These are phyloP conservation scores for Parnassius mnemosyne DNA, from an alignment of 2,888 invertebrate species.

Conservation along the genomic window DNA sequence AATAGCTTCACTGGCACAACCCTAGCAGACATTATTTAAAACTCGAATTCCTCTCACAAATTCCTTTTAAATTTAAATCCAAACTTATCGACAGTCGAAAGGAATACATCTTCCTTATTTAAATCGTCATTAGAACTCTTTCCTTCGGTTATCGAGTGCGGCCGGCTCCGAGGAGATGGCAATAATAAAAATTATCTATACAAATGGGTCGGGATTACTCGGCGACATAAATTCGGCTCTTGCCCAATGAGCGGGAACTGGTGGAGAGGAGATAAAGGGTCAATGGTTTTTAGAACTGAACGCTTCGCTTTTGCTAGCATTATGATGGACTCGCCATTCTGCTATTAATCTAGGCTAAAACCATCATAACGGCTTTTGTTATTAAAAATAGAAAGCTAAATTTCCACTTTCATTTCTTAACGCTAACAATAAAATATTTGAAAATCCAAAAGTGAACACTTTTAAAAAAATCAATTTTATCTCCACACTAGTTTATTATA, in stretches of 20 bases:
- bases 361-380: conserved; percentile 16
- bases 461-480: too few species aligned
- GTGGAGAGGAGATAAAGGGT: conserved; percentile 70
- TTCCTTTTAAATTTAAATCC: conserved; percentile 66
- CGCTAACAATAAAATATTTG: background rate
- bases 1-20: conserved; percentile 38
- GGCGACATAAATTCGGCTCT: conserved; percentile 79
- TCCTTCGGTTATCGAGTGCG: conserved; percentile 73
- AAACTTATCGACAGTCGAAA: conserved; percentile 70
- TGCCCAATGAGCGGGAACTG: conserved; percentile 73
- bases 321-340: conserved; percentile 36
- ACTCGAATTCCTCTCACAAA: conserved; percentile 59
- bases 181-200: conserved; percentile 82
- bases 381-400: conserved; percentile 14
- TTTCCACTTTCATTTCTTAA: background rate
- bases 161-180: conserved; percentile 75
- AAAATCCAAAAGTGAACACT: too few species aligned
- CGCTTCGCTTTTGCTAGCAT: conserved; percentile 53
- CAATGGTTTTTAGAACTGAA: conserved; percentile 71
- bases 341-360: conserved; percentile 24
- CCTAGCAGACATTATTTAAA: conserved; percentile 52
- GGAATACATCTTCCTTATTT: conserved; percentile 80
- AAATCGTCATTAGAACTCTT: conserved; percentile 80
- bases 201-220: conserved; percentile 79
- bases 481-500: too few species aligned